Percentiles rank a stretch among this genome's conserved stretches.
Evolutionary conservation across 92 coral and sea anemone species (phyloP).

Genomic region (Siderastrea radians): DNA sequence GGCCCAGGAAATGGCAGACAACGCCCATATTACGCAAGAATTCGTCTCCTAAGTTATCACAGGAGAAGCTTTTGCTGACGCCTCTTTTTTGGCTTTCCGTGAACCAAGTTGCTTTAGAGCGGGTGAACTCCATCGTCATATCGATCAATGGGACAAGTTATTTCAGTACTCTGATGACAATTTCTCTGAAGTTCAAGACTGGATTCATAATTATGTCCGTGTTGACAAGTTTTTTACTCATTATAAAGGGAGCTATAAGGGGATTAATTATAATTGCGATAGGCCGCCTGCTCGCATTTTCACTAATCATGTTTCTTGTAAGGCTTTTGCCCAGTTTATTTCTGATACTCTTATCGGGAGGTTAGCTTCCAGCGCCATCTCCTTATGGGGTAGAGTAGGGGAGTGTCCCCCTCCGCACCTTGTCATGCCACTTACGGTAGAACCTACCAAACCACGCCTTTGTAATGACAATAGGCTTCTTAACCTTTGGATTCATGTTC

Average conservation of each 20-base stretch:
- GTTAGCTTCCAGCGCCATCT: slow-evolving; percentile 44
- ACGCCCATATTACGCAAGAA: slow-evolving; percentile 26
- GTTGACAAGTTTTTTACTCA: slow-evolving; percentile 25
- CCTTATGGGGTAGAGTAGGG: slow-evolving; percentile 47
- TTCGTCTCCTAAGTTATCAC: slow-evolving; percentile 12
- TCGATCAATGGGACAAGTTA: slow-evolving; percentile 38
- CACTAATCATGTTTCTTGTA: slow-evolving; percentile 33
- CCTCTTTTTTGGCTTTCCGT: slow-evolving; percentile 53
- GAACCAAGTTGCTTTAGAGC: slow-evolving; percentile 48
- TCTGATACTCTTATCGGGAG: slow-evolving; percentile 44
- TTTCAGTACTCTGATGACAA: background rate
- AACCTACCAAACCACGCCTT: slow-evolving; percentile 58
- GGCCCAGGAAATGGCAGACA: slow-evolving; percentile 46
- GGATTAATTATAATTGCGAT: slow-evolving; percentile 17
- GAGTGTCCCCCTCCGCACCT: slow-evolving; percentile 53
- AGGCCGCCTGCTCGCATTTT: slow-evolving; percentile 26
- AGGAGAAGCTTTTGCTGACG: slow-evolving; percentile 39
- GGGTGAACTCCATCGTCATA: slow-evolving; percentile 52
- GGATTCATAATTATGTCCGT: slow-evolving; percentile 17
- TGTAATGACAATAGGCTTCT: slow-evolving; percentile 41
- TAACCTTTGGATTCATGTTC: slow-evolving; percentile 61
- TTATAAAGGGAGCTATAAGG: slow-evolving; percentile 37
- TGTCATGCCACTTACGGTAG: slow-evolving; percentile 55
- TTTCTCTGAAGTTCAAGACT: slow-evolving; percentile 16
- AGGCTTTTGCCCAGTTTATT: slow-evolving; percentile 50